A percentile compares a stretch with the other conserved stretches of the same genome.
These are phyloP conservation scores for Momotus momota DNA, from an alignment of 2,797 vertebrate genomes.

Conservation along the genomic window DNA sequence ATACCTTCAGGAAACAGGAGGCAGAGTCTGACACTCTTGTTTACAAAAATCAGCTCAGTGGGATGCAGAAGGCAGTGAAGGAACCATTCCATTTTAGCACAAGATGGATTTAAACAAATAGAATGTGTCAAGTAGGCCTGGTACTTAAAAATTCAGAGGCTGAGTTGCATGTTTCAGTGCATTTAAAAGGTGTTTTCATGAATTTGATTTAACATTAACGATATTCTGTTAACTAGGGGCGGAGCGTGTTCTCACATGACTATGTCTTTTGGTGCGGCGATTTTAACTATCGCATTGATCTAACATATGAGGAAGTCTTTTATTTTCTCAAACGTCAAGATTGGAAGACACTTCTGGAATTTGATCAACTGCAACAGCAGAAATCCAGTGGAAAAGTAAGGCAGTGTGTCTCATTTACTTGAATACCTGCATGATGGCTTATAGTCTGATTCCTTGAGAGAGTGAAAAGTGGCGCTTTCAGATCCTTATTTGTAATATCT, in stretches of 20 bases:
- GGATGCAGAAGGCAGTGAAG: background rate
- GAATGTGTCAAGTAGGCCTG: background rate
- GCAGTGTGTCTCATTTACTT: background rate
- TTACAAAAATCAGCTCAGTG: background rate
- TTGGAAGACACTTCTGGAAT: slow-evolving; percentile 83
- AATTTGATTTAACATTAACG: background rate
- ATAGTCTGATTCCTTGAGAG: background rate
- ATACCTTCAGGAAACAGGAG: background rate
- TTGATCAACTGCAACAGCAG: slow-evolving; percentile 83
- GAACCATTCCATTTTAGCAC: background rate
- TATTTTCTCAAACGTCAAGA: slow-evolving; percentile 84
- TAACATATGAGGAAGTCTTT: slow-evolving; percentile 84
- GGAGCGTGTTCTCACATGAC: slow-evolving; percentile 82
- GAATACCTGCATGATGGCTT: background rate
- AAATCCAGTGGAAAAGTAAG: slow-evolving; percentile 83
- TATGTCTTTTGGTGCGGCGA: slow-evolving; percentile 87
- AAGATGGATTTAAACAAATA: background rate
- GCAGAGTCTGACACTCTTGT: background rate
- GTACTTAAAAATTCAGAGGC: background rate
- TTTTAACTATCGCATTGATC: slow-evolving; percentile 85
- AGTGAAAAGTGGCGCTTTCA: background rate
- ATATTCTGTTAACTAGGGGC: slow-evolving; percentile 70
- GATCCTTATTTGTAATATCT: background rate
- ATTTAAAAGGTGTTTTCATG: background rate
- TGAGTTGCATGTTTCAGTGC: background rate